A percentile compares a stretch with the other conserved stretches of the same genome.
Evolutionary conservation across 1,140 invertebrate genomes (phyloP).

Genomic region (Radopholus similis): DNA sequence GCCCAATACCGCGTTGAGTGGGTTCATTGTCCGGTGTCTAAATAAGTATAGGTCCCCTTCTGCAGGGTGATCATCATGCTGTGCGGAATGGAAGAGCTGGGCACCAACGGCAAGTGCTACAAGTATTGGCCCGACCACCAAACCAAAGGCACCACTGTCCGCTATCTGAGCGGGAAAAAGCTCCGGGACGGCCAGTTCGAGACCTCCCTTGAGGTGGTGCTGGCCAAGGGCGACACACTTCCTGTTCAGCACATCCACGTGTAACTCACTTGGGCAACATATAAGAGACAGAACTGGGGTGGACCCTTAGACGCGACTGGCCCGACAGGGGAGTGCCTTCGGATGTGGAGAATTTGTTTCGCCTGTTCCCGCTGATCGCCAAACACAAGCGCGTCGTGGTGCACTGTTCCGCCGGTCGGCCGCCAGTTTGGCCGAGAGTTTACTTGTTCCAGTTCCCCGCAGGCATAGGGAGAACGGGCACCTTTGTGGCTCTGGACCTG

Average conservation of each 20-base stretch:
- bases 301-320: conserved; percentile 40
- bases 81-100: conserved; percentile 60
- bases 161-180: not conserved
- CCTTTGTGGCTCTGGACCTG: conserved; percentile 40
- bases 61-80: conserved; percentile 63
- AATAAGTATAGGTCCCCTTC: no score
- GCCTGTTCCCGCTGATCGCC: conserved; percentile 20
- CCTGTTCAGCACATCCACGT: conserved; percentile 9
- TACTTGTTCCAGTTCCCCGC: not conserved
- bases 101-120: conserved; percentile 49
- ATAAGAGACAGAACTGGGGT: not conserved
- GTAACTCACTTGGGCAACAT: not conserved
- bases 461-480: conserved; percentile 45
- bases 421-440: not conserved
- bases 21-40: no score
- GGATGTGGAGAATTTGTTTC: conserved; percentile 21
- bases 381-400: conserved; percentile 15
- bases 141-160: conserved; percentile 2
- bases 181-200: not conserved
- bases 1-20: conserved; percentile 62
- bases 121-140: conserved; percentile 22
- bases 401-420: conserved; percentile 41
- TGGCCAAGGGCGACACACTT: not conserved
- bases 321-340: conserved; percentile 39
- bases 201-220: not conserved